phyloP scores from a whole-genome alignment of 2,113 vertebrate genomes.

The Petromus typicus region DNA sequence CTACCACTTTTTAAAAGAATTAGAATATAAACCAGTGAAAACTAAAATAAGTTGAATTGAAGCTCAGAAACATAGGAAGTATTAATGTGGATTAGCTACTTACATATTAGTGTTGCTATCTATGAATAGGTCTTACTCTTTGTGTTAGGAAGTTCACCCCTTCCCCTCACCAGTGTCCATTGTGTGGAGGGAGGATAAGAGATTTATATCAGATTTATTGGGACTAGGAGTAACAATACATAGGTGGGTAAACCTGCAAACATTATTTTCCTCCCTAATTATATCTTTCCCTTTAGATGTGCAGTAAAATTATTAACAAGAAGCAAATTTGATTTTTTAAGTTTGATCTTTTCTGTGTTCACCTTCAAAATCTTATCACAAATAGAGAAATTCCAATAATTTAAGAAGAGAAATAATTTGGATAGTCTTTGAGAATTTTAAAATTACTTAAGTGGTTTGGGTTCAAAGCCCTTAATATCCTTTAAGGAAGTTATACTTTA shows the following conservation, averaged over 20 bases:
- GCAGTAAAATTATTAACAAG: slow-evolving; percentile 35
- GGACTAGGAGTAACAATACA: background rate
- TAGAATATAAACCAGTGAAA: background rate
- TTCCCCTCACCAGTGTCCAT: background rate
- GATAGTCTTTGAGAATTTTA: slow-evolving; percentile 21
- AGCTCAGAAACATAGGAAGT: slow-evolving; percentile 31
- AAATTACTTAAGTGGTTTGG: slow-evolving; percentile 43
- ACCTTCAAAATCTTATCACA: slow-evolving; percentile 18
- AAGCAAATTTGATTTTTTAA: slow-evolving; percentile 40
- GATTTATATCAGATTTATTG: background rate
- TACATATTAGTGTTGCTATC: background rate
- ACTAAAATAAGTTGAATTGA: slow-evolving; percentile 25
- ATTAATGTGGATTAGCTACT: background rate
- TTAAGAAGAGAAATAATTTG: slow-evolving; percentile 46
- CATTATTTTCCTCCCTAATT: slow-evolving; percentile 32
- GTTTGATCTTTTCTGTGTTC: slow-evolving; percentile 32
- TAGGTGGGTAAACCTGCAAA: background rate
- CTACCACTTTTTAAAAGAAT: slow-evolving; percentile 15
- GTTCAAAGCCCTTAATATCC: slow-evolving; percentile 38
- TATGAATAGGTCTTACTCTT: background rate
- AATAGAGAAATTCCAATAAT: slow-evolving; percentile 9
- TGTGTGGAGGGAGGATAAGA: background rate
- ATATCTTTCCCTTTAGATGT: background rate
- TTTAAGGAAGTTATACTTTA: slow-evolving; percentile 44
- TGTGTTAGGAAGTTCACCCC: background rate